Evolutionary conservation across 2,888 invertebrate genomes (phyloP).

Genomic region (Conus canariensis): DNA sequence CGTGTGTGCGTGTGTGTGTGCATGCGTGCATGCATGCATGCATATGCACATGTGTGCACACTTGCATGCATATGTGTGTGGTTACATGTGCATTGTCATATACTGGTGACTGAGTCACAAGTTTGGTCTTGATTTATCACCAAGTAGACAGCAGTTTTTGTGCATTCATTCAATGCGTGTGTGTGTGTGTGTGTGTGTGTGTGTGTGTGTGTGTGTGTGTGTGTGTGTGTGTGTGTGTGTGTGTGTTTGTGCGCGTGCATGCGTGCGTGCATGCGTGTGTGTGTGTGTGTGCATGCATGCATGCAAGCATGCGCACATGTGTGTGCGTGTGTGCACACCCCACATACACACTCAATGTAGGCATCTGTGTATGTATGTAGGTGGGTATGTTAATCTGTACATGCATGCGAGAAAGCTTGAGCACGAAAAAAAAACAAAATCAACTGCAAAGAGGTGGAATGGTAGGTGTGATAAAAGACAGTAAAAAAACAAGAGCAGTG

Average conservation of each 20-base stretch:
- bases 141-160: no score
- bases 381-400: no score
- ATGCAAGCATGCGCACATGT: background rate
- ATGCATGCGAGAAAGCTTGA: no score
- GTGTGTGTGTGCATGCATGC: background rate
- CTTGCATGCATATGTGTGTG: background rate
- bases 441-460: no score
- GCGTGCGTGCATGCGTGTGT: background rate
- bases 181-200: no score
- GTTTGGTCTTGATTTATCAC: no score
- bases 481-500: no score
- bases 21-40: constrained; percentile 4
- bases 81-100: background rate
- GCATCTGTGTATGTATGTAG: background rate
- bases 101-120: background rate
- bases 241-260: no score
- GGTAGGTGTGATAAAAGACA: no score
- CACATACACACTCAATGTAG: background rate
- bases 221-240: background rate
- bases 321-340: background rate
- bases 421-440: no score
- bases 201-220: background rate
- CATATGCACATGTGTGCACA: background rate
- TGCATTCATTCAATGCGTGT: no score
- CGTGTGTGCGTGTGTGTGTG: background rate